Base-by-base conservation (phyloP, 2,888 invertebrate genomes). In the Epirrhoe alternata region DNA sequence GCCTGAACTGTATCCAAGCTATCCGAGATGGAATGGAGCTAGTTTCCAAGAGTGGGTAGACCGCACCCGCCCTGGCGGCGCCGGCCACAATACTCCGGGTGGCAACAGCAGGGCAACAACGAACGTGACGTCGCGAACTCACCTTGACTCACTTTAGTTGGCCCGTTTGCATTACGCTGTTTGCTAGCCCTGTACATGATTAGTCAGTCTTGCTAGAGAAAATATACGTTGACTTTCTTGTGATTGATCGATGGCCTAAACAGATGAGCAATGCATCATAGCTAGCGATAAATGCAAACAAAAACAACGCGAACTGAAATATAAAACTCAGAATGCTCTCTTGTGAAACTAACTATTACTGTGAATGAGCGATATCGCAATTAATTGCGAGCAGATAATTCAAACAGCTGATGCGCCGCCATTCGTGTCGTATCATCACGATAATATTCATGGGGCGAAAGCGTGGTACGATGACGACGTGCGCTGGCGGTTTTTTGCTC, bases 101-200 rank as follows among this genome's bases (percentile, higher is more conserved):
- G 80, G 92, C 86, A 93, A 92, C 92, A 84, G 81, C 62, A 59
- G 58, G 61, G 62, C 66, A 56, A 68, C 64, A 73, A 73, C 69
- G 72, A 73, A 79, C 77, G 75, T 86, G 86, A 89, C 88, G 89
- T 84, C 80, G 83, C 74, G 75, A 74, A 81, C 82, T 90, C 88
- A 90, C 92, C 92, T 92, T 92, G 92, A 91, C 92, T 92, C 88
- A 91, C 86, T 89, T 92, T 82, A 81, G 86, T 80, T 83, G 85
- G 85, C 85, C 86, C 84, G 89, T 86, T 88, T 86, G 86, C 85
- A 87, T 81, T 85, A 85, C 82, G 74, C 78, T 82, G 82, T 83
- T 83, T 84, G 84, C 80, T 76, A 75, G 79, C 80, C 80, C 82
- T 83, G 82, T 84, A 79, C 84, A 80, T 87, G 84, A 88, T 88